These are phyloP conservation scores for Pantherophis guttatus DNA, from an alignment of 2,113 vertebrate species.

Conservation along the genomic window DNA sequence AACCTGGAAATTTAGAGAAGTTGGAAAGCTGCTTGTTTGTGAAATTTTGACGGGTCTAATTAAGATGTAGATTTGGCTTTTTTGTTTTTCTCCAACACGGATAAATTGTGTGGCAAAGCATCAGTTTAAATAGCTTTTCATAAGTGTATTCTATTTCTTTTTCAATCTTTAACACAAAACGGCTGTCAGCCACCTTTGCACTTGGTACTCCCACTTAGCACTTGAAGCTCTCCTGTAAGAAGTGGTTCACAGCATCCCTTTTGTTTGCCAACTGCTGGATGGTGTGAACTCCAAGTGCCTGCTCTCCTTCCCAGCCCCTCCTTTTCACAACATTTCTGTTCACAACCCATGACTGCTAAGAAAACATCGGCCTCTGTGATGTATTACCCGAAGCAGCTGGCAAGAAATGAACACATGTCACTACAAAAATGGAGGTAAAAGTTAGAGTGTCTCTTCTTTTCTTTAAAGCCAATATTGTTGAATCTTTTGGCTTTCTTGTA, in stretches of 20 bases:
- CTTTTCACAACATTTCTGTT: conserved; percentile 5
- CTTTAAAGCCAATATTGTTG: not conserved
- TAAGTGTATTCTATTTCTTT: not conserved
- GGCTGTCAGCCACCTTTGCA: conserved; percentile 38
- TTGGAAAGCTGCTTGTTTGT: not conserved
- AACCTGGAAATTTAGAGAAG: not conserved
- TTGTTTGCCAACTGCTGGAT: conserved; percentile 7
- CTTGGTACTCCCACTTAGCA: conserved; percentile 25
- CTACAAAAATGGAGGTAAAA: not conserved
- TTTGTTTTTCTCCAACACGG: not conserved
- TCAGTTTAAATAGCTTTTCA: not conserved
- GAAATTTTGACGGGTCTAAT: not conserved
- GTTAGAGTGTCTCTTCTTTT: not conserved
- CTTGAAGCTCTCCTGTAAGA: conserved; percentile 8
- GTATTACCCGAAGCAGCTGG: not conserved
- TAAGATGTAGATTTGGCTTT: not conserved
- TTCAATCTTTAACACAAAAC: conserved; percentile 2
- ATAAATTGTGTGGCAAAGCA: not conserved
- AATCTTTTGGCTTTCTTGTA: not conserved
- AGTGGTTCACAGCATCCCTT: conserved; percentile 27
- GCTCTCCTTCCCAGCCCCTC: conserved; percentile 7
- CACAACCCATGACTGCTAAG: fast-evolving
- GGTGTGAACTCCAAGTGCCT: conserved; percentile 10
- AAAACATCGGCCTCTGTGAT: not conserved
- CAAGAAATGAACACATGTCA: not conserved